Evolutionary conservation across 1,140 invertebrate genomes (phyloP), one percentile per base, ranked within the genome.

Genomic region (Aphis gossypii): DNA sequence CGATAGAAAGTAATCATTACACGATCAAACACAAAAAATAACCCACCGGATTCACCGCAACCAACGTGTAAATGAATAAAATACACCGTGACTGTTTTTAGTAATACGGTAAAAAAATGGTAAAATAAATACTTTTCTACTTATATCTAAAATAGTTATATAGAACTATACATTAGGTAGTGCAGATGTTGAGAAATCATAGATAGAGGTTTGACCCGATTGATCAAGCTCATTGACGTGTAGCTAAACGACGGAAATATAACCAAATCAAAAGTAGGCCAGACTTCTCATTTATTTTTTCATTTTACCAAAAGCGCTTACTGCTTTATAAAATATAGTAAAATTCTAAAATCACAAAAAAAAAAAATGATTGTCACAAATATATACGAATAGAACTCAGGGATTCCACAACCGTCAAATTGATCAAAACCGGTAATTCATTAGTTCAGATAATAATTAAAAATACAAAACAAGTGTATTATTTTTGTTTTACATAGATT

Each of bases 1-100:
- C 54, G 38, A 90, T 90, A 90, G 89, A 90, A 90, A 90, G 89
- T 90, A 90, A 90, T 68, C 56, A 60, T 60, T 68, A n/a, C 25
- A 76, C 60, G 14, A 60, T 48, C 20, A 56, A 21, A 46, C 25
- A 60, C 44, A 90, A 90, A 90, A 90, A 44, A 88, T 88, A 35
- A 68, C 56, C 38, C 54, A 7, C 18, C 25, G 35, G 56, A 90
- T 68, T 90, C 90, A 92, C 90, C 92, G 48, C 92, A 86, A 93
- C 82, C 25, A 84, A 60, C 25, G 54, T 38, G 56, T 90, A 68
- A 25, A 60, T 56, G 18, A 87, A 54, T 56, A 9, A 90, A 76
- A 60, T 60, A 38, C 25, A 44, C 54, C 56, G 18, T 90, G 54
- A 60, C 56, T 41, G 21, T 38, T 35, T 35, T 21, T 89, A 54